Conservation (phyloP, 2,888 invertebrate species). For the Adelognathus sp. region DNA sequence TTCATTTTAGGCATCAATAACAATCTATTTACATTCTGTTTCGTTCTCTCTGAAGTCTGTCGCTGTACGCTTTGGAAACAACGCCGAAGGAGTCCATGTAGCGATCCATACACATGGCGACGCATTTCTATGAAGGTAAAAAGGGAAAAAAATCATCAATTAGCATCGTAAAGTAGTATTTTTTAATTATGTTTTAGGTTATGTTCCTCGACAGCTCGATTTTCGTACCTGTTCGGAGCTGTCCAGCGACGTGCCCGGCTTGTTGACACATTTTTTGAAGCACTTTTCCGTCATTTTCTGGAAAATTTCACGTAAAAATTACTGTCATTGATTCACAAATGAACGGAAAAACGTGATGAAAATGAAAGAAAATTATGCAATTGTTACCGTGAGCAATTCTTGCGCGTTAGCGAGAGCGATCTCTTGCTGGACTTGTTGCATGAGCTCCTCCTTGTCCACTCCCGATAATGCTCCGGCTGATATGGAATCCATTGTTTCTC, state of each 20-base stretch:
- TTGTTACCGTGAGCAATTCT: slow-evolving; percentile 91
- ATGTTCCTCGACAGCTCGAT: neutral
- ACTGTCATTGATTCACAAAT: slow-evolving; percentile 18
- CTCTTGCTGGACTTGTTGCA: slow-evolving; percentile 97
- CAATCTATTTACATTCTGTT: slow-evolving; percentile 82
- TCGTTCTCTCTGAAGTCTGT: slow-evolving; percentile 92
- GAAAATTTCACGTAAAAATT: slow-evolving; percentile 68
- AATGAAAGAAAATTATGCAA: slow-evolving; percentile 62
- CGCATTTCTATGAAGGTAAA: slow-evolving; percentile 90
- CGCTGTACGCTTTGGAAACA: slow-evolving; percentile 94
- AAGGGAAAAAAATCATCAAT: slow-evolving; percentile 64
- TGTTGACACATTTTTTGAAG: slow-evolving; percentile 95
- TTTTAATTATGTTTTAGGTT: slow-evolving; percentile 33
- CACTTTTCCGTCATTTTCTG: slow-evolving; percentile 99
- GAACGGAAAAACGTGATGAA: slow-evolving; percentile 39
- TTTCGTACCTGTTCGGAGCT: slow-evolving; percentile 89
- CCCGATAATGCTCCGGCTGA: slow-evolving; percentile 84
- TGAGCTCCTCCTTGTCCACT: slow-evolving; percentile 91
- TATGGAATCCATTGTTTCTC: slow-evolving; percentile 84
- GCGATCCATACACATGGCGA: slow-evolving; percentile 99
- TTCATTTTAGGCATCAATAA: slow-evolving; percentile 13
- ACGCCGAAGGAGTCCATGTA: slow-evolving; percentile 98
- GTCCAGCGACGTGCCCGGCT: slow-evolving; percentile 94
- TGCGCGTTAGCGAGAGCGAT: slow-evolving; percentile 96
- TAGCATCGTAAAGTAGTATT: neutral